phyloP scores from a whole-genome alignment of 2,113 vertebrate genomes.

The Protobothrops mucrosquamatus region DNA sequence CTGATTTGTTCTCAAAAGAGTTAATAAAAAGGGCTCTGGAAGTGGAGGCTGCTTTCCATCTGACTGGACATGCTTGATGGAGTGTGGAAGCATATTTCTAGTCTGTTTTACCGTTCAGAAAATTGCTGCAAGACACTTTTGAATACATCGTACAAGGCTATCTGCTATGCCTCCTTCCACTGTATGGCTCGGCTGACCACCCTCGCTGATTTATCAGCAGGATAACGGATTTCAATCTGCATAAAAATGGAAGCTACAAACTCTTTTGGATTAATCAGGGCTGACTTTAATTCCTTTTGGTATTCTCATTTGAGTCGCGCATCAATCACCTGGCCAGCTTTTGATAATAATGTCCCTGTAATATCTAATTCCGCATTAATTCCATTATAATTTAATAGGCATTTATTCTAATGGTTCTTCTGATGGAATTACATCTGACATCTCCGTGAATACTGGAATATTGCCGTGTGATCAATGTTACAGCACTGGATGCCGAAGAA shows the following conservation, averaged over 20 bases:
- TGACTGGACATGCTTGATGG: not conserved
- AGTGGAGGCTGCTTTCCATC: not conserved
- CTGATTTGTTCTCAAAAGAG: not conserved
- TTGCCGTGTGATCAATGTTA: conserved; percentile 59
- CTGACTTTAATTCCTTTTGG: conserved; percentile 64
- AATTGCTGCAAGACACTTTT: not conserved
- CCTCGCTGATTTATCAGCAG: conserved; percentile 63
- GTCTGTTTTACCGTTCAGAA: not conserved
- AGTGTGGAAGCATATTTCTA: not conserved
- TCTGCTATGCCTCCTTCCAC: conserved; percentile 18
- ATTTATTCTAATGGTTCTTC: conserved; percentile 68
- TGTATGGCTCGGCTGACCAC: conserved; percentile 2
- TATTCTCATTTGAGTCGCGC: conserved; percentile 63
- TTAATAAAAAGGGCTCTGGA: conserved; percentile 3
- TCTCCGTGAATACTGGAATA: conserved; percentile 61
- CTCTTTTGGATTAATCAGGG: conserved; percentile 67
- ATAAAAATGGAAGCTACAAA: conserved; percentile 66
- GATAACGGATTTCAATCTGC: conserved; percentile 63
- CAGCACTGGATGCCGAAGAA: conserved; percentile 52
- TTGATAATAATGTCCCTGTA: conserved; percentile 69
- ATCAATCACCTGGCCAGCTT: conserved; percentile 70
- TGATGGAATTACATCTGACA: conserved; percentile 63
- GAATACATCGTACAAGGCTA: not conserved
- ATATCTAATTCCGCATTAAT: conserved; percentile 75
- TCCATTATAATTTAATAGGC: conserved; percentile 66